These are phyloP conservation scores for Pyrgus malvae DNA, from an alignment of 2,888 invertebrate genomes.

Conservation along the genomic window DNA sequence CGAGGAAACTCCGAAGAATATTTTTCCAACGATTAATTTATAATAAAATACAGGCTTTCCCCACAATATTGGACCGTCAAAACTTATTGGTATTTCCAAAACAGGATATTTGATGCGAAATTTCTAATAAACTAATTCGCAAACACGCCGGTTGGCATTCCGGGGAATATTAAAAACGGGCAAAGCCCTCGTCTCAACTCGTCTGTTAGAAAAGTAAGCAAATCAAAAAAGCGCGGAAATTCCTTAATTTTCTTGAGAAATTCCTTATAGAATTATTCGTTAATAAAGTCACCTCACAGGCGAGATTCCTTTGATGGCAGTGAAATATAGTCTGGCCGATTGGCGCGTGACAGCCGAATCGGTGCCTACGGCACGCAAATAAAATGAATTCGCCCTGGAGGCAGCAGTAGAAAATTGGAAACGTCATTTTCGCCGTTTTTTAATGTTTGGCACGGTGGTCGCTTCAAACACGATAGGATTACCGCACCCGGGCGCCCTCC, in stretches of 20 bases:
- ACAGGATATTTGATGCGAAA: conserved; percentile 37
- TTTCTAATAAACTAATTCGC: conserved; percentile 52
- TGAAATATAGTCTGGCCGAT: conserved; percentile 69
- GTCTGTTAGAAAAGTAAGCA: conserved; percentile 44
- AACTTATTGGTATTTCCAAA: conserved; percentile 32
- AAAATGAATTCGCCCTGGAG: conserved; percentile 76
- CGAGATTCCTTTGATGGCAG: conserved; percentile 67
- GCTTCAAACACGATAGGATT: conserved; percentile 62
- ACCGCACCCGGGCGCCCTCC: conserved; percentile 52
- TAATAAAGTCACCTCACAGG: conserved; percentile 59
- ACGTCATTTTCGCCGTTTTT: conserved; percentile 83
- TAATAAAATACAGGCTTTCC: conserved; percentile 15
- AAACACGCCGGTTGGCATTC: conserved; percentile 41
- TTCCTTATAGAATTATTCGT: conserved; percentile 47
- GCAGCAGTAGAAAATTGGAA: conserved; percentile 83
- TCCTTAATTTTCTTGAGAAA: conserved; percentile 69
- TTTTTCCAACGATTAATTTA: conserved; percentile 14
- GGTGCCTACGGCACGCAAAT: conserved; percentile 70
- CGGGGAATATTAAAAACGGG: conserved; percentile 52
- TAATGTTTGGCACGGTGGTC: conserved; percentile 74
- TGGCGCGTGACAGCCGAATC: conserved; percentile 68
- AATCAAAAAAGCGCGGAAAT: conserved; percentile 58
- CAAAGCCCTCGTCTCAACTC: conserved; percentile 43
- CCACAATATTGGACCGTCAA: conserved; percentile 17
- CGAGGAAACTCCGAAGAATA: not conserved